Conservation (phyloP, 2,797 vertebrate species). For the Sebastes baramenuke region DNA sequence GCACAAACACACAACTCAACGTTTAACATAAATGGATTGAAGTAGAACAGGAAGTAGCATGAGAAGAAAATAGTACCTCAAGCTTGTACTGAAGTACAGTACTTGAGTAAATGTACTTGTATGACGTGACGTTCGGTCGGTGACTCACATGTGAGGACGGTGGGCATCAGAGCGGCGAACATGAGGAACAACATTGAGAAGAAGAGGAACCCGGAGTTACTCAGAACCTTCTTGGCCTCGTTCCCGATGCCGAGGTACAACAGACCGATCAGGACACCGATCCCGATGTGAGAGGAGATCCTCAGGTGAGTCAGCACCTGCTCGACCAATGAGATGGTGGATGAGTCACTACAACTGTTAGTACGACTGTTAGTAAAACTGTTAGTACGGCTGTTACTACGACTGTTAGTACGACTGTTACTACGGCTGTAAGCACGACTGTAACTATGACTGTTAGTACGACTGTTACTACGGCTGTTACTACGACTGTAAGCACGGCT, state of each 20-base stretch:
- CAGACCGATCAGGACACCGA: slow-evolving; percentile 93
- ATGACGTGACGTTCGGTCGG: neutral
- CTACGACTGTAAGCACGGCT: too few species aligned
- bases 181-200: slow-evolving; percentile 99
- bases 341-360: neutral
- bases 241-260: slow-evolving; percentile 95
- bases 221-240: slow-evolving; percentile 96
- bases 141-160: slow-evolving; percentile 96
- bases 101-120: neutral
- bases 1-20: neutral
- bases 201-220: slow-evolving; percentile 97
- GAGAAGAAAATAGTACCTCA: neutral
- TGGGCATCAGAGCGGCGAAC: slow-evolving; percentile 98
- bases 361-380: neutral
- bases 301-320: slow-evolving; percentile 95
- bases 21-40: too few species aligned
- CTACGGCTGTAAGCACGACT: too few species aligned
- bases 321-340: slow-evolving; percentile 8
- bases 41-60: neutral
- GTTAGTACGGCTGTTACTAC: too few species aligned
- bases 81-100: neutral
- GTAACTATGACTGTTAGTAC: too few species aligned
- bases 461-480: accelerated
- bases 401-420: too few species aligned
- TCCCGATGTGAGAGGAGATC: slow-evolving; percentile 92